phyloP scores from a whole-genome alignment of 2,888 invertebrate species.

The Pachliopta kotzebuea region DNA sequence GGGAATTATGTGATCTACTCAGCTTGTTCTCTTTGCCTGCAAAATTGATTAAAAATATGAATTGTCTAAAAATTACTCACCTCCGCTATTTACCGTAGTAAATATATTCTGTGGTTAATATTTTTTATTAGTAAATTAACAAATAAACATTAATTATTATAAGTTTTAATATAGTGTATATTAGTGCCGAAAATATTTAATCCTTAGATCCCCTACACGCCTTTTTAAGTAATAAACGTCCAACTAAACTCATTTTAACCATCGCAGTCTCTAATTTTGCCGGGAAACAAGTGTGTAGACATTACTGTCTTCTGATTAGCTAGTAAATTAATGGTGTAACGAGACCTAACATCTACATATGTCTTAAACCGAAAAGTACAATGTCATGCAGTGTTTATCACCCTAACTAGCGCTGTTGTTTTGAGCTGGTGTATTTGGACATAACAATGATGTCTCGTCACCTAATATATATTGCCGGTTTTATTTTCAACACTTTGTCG shows the following conservation, averaged over 20 bases:
- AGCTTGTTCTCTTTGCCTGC: conserved; percentile 5
- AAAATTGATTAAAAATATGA: neutral
- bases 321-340: no score
- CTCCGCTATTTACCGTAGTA: neutral
- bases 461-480: neutral
- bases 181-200: neutral
- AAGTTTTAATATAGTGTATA: no score
- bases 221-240: neutral
- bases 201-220: neutral
- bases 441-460: neutral
- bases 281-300: no score
- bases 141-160: no score
- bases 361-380: no score
- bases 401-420: no score
- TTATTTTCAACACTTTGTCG: neutral
- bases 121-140: no score
- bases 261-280: no score
- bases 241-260: neutral
- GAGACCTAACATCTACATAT: no score
- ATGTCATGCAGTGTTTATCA: no score
- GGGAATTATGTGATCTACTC: conserved; percentile 12
- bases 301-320: no score
- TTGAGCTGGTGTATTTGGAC: no score
- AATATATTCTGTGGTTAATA: neutral
- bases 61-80: neutral